A percentile compares a stretch with the other conserved stretches of the same genome.
phyloP scores from a whole-genome alignment of 2,113 vertebrate species.

The Sturnus vulgaris region DNA sequence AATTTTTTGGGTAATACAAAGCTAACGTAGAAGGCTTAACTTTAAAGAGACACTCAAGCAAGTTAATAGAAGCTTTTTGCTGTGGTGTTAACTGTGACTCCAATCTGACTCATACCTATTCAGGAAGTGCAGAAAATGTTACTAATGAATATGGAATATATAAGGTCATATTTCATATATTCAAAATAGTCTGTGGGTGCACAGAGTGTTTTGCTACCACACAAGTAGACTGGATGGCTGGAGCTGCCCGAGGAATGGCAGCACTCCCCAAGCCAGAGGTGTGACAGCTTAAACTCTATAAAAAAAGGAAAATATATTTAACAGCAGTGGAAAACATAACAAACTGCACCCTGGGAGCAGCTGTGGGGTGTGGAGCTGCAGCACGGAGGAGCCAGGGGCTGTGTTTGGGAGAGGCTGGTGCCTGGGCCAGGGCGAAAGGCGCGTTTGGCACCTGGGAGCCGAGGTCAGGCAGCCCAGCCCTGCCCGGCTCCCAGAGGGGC shows the following conservation, averaged over 20 bases:
- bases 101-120: slow-evolving; percentile 10
- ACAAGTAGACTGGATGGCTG: neutral
- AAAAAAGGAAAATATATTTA: neutral
- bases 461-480: slow-evolving; percentile 60
- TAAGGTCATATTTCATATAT: neutral
- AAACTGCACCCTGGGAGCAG: neutral
- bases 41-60: neutral
- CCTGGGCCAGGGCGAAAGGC: neutral
- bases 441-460: neutral
- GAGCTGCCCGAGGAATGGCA: fast-evolving
- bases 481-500: slow-evolving; percentile 82
- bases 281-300: neutral
- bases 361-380: neutral
- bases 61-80: neutral
- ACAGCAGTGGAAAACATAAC: neutral
- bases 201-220: neutral
- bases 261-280: neutral
- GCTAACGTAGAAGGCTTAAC: neutral
- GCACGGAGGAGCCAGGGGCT: fast-evolving
- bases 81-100: neutral
- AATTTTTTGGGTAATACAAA: neutral
- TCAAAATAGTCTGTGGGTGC: neutral
- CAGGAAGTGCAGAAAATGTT: neutral
- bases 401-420: neutral
- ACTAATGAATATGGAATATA: slow-evolving; percentile 29